Evolutionary conservation across 2,113 vertebrate species (phyloP).

Genomic region (Bagarius yarrelli): DNA sequence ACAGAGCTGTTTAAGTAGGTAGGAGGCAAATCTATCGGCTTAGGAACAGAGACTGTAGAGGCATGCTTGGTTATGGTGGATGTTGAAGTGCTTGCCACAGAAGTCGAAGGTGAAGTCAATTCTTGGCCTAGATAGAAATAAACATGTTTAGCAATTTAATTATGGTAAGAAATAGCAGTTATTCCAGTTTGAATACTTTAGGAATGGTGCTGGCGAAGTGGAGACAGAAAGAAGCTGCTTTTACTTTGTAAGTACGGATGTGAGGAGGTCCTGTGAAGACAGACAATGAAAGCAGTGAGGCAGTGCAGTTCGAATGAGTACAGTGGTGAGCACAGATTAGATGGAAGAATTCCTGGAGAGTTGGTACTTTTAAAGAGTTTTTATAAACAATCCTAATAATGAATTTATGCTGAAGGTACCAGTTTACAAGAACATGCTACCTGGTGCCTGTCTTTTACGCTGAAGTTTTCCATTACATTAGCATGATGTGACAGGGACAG

Average conservation of each 20-base stretch:
- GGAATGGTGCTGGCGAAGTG: slow-evolving; percentile 20
- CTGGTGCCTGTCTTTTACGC: neutral
- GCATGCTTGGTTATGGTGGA: slow-evolving; percentile 51
- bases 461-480: slow-evolving; percentile 24
- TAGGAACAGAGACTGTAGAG: slow-evolving; percentile 51
- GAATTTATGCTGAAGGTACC: neutral
- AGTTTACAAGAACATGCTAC: slow-evolving; percentile 20
- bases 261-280: slow-evolving; percentile 35
- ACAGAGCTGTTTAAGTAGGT: slow-evolving; percentile 54
- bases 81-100: slow-evolving; percentile 56
- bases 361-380: slow-evolving; percentile 31
- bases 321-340: slow-evolving; percentile 37
- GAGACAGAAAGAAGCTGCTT: slow-evolving; percentile 35
- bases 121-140: slow-evolving; percentile 66
- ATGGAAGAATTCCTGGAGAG: slow-evolving; percentile 25
- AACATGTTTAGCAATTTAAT: slow-evolving; percentile 37
- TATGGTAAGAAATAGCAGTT: slow-evolving; percentile 31
- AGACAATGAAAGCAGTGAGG: slow-evolving; percentile 21
- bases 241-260: slow-evolving; percentile 28
- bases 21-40: slow-evolving; percentile 53
- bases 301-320: slow-evolving; percentile 13
- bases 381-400: slow-evolving; percentile 2
- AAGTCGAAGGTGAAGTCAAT: slow-evolving; percentile 47
- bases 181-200: slow-evolving; percentile 5
- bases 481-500: slow-evolving; percentile 28